A percentile compares a stretch with the other conserved stretches of the same genome.
phyloP scores from a whole-genome alignment of 1,140 invertebrate species.

The Bombus waltoni region DNA sequence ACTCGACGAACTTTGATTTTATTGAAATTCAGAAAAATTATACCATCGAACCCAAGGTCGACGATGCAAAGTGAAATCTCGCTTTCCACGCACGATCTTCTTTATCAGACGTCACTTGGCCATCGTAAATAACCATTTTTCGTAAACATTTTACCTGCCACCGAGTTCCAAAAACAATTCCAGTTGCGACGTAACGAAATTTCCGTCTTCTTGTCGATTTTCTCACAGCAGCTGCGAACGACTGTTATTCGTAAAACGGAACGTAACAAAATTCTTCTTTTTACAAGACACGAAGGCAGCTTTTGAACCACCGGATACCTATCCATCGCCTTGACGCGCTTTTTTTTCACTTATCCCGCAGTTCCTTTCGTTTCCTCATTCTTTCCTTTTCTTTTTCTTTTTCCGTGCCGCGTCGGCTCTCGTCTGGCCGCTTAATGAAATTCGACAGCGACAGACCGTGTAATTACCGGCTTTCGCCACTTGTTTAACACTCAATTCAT shows the following conservation, averaged over 20 bases:
- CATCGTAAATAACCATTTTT: too few species aligned
- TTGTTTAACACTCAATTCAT: conserved; percentile 40
- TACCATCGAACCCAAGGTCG: too few species aligned
- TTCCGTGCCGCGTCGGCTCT: not conserved
- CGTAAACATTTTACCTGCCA: too few species aligned
- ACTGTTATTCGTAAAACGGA: not conserved
- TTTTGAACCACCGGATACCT: not conserved
- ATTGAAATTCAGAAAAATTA: too few species aligned
- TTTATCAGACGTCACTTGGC: too few species aligned
- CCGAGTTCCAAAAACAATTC: not conserved
- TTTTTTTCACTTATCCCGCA: not conserved
- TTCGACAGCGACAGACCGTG: conserved; percentile 32
- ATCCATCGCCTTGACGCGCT: not conserved
- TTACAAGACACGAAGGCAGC: not conserved
- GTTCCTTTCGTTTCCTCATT: not conserved
- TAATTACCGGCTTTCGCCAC: conserved; percentile 26
- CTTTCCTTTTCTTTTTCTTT: not conserved
- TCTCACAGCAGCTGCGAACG: not conserved
- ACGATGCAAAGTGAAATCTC: too few species aligned
- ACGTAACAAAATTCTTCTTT: not conserved
- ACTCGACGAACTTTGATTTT: too few species aligned
- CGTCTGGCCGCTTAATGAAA: conserved; percentile 16
- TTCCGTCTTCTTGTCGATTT: not conserved
- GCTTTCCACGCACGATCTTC: too few species aligned
- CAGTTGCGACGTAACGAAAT: not conserved